Conservation (phyloP, 1,140 invertebrate species). For the Drosophila prosaltans region DNA sequence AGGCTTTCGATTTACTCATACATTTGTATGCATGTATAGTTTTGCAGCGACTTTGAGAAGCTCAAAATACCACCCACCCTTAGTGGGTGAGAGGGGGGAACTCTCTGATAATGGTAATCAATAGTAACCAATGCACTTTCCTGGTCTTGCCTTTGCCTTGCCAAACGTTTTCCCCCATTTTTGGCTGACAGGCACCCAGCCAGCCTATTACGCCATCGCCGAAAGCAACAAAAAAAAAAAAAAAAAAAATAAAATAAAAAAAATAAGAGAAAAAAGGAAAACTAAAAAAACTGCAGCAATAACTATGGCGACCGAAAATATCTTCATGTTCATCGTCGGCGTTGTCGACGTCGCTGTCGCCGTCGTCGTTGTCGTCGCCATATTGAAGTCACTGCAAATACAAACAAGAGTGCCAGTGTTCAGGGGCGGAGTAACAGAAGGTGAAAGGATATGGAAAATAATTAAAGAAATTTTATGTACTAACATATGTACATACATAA, state of each 20-base stretch:
- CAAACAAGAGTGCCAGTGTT: conserved; percentile 29
- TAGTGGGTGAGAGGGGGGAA: no score
- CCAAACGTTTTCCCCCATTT: neutral
- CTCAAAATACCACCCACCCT: no score
- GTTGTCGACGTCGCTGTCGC: conserved; percentile 13
- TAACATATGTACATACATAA: no score
- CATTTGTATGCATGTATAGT: neutral
- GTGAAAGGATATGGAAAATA: conserved; percentile 13
- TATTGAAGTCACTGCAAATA: conserved; percentile 39
- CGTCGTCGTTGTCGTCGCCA: conserved; percentile 31
- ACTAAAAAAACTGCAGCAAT: conserved; percentile 39
- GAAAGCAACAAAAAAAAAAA: conserved; percentile 28
- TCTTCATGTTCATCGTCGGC: conserved; percentile 67
- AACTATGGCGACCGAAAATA: conserved; percentile 52
- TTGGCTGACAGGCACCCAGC: neutral
- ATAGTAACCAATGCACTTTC: conserved; percentile 8
- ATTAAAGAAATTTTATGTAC: neutral
- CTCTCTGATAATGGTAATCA: neutral
- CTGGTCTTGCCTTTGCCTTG: neutral
- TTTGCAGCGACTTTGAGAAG: neutral
- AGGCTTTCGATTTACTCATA: neutral
- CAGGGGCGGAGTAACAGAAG: conserved; percentile 1
- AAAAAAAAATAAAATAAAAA: conserved; percentile 8
- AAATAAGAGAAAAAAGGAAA: conserved; percentile 2
- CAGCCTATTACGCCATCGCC: conserved; percentile 69